Base-by-base conservation (phyloP, 2,797 vertebrate species). In the Luscinia megarhynchos region DNA sequence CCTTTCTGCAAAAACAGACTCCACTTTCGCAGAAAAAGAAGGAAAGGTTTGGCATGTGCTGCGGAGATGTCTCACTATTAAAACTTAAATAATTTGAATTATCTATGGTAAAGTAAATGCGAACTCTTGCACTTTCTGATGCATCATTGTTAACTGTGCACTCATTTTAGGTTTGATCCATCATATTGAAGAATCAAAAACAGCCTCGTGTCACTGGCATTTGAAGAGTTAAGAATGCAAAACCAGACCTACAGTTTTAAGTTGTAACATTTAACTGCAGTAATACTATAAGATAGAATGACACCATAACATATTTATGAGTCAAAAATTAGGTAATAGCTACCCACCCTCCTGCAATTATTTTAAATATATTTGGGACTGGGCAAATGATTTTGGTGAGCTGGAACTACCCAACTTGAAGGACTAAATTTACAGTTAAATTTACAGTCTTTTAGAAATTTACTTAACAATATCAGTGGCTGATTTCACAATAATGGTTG, bases 311-410 rank as follows among this genome's bases (percentile, higher is more conserved):
- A 5, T 46, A 58, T 23, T 54, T 50, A 13, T 11, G 14, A 80
- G 9, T 26, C 11, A 54, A 75, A 69, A 85, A 43, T 46, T 41
- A 78, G 27, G 29, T 61, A 72, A 50, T 4, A 59, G 18, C 79
- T 41, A n/a, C 8, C 61, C 26, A 76, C 15, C 23, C 69, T 76
- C 5, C 13, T 34, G 9, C 11, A 77, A 16, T 50, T 62, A 76
- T 34, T 79, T 85, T 53, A 73, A 64, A 57, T 40, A 1, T n/a
- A 15, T 46, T 64, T 88, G n/a, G 24, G 1, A 3, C 7, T 4
- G 9, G 8, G 32, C 0, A 1, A 51, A 11, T 0, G 0, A 61
- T 18, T 66, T 57, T 7, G 5, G n/a, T 15, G 2, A 74, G 22
- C 36, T 70, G 63, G 10, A 84, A 50, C 23, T 32, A 79, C 10